Base-by-base conservation (phyloP, 2,113 vertebrate species). In the Pachypanchax playfairii region DNA sequence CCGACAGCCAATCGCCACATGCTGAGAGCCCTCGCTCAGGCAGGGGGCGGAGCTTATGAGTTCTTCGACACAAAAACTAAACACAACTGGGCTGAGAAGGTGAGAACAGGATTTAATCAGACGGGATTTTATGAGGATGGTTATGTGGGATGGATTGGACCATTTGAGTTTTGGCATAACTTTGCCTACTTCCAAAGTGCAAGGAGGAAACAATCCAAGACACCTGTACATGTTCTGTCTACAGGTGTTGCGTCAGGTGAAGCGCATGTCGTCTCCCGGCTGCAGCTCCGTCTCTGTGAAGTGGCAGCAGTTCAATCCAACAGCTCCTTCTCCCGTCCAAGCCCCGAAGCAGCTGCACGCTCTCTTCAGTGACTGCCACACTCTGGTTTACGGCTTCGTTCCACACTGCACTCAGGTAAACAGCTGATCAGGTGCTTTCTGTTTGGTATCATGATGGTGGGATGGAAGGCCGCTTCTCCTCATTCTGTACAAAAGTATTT, bases 341-440 rank as follows among this genome's bases (percentile, higher is more conserved):
- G 94, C 94, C 20, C 95, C 95, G 0, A 70, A 90, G 52, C 91
- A 90, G 65, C 90, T 96, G 49, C 86, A 85, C 0, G 86, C 94
- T 33, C 80, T 97, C 36, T 96, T 95, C 83, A 89, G 65, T 5
- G 77, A 90, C 3, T 91, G 93, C 20, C 90, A 87, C 31, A 90
- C 95, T 15, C 90, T 96, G 20, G 90, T 96, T 12, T 97, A 94
- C 1, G 94, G 95, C 47, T 93, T 96, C 5, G 88, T 94, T 47
- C 88, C 87, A 5, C 89, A 93, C 53, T 97, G 94, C 70, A 94
- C 92, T 14, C 92, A 94, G 93, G 95, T 94, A 80, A 39, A 2
- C 21, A 7, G 4, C 14, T 22, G 3, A 3, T 25, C 7, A n/a
- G n/a, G n/a, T 6, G 12, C 18, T 13, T 31, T 50, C 48, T 20